phyloP scores from a whole-genome alignment of 2,797 vertebrate genomes.

The Myripristis murdjan region DNA sequence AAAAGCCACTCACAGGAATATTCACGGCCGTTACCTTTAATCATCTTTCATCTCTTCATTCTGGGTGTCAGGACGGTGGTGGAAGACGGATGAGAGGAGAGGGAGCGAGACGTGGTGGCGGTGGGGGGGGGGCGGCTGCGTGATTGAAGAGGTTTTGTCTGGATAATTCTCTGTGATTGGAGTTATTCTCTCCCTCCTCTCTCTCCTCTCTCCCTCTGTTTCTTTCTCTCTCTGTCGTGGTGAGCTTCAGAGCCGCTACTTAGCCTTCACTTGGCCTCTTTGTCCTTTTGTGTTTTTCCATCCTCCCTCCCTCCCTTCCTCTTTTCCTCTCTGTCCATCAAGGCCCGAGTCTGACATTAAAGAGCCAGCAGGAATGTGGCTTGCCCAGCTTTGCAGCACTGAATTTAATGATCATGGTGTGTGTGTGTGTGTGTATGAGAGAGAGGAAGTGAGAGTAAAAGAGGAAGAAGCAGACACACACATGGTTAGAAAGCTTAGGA shows the following conservation, averaged over 20 bases:
- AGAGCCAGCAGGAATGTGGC: not conserved
- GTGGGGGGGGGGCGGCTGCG: constrained; percentile 83
- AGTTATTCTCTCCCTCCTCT: constrained; percentile 59
- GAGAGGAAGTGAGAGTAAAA: too few relatives aligned
- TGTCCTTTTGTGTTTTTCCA: constrained; percentile 31
- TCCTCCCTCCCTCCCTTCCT: constrained; percentile 3
- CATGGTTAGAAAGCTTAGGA: too few relatives aligned
- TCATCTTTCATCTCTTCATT: constrained; percentile 53
- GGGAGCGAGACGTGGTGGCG: constrained; percentile 68
- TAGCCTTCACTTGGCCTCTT: constrained; percentile 46
- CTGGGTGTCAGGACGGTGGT: constrained; percentile 31
- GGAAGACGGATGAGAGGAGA: constrained; percentile 8
- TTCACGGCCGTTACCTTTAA: constrained; percentile 82
- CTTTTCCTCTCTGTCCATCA: constrained; percentile 1
- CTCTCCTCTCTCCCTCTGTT: constrained; percentile 25
- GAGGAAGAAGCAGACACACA: too few relatives aligned
- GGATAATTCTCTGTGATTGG: constrained; percentile 93
- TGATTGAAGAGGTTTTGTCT: constrained; percentile 89
- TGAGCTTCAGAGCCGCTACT: constrained; percentile 54
- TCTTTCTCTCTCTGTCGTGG: too few relatives aligned
- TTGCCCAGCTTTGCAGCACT: not conserved
- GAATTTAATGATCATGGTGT: not conserved
- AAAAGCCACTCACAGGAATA: constrained; percentile 84
- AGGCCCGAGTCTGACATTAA: not conserved
- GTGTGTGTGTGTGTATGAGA: too few relatives aligned